Conservation (phyloP, 1,140 invertebrate genomes). For the Wiebesia pumilae region DNA sequence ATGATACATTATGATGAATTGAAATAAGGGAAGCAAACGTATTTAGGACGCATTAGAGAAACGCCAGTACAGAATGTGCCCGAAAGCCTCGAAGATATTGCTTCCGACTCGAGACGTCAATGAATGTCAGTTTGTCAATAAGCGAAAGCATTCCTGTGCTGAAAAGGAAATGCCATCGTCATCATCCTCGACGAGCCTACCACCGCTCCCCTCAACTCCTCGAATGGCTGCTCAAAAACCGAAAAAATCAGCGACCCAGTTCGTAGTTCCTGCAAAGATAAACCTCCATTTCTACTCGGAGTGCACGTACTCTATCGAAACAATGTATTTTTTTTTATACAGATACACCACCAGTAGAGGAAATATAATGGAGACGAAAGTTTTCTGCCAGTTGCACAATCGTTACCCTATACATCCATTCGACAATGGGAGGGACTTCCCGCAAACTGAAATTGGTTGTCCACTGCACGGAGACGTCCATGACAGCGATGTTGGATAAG, state of each 20-base stretch:
- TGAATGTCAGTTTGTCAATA: background rate
- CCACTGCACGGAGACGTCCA: background rate
- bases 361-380: background rate
- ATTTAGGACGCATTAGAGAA: slow-evolving; percentile 1
- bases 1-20: background rate
- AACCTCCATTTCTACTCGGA: background rate
- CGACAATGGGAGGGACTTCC: background rate
- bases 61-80: background rate
- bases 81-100: background rate
- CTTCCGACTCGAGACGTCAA: too few species aligned
- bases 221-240: background rate
- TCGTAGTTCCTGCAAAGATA: background rate
- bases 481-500: background rate
- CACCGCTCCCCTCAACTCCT: background rate
- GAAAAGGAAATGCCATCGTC: background rate
- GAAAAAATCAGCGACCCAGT: slow-evolving; percentile 11
- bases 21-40: background rate
- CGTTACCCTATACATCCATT: background rate
- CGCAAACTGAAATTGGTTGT: background rate
- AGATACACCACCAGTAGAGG: background rate
- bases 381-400: background rate
- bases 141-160: background rate
- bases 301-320: background rate
- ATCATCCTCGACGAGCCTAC: background rate
- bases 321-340: background rate